phyloP scores from a whole-genome alignment of 1,140 invertebrate species.

The Cydia strobilella region DNA sequence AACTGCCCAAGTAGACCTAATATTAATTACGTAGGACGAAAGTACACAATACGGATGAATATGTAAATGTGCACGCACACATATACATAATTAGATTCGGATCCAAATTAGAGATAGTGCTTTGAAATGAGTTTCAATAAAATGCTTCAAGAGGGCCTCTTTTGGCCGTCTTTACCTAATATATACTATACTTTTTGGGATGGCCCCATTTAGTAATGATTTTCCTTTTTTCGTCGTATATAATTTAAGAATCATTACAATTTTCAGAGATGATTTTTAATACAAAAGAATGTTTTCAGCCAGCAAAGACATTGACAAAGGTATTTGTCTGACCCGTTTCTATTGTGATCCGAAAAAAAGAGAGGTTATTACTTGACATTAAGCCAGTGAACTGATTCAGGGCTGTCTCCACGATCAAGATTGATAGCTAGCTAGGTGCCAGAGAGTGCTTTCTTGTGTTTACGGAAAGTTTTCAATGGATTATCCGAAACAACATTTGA shows the following conservation, averaged over 20 bases:
- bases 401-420: slow-evolving; percentile 30
- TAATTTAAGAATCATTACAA: not conserved
- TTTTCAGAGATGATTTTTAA: not conserved
- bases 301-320: slow-evolving; percentile 19
- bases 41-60: too few relatives aligned
- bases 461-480: slow-evolving; percentile 28
- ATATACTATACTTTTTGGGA: too few relatives aligned
- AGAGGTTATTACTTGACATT: slow-evolving; percentile 33
- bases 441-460: slow-evolving; percentile 24
- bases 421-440: slow-evolving; percentile 28
- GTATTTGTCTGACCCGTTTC: slow-evolving; percentile 25
- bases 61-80: too few relatives aligned
- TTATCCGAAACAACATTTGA: slow-evolving; percentile 19
- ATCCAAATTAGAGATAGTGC: too few relatives aligned
- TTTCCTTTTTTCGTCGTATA: not conserved
- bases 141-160: too few relatives aligned
- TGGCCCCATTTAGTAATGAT: not conserved
- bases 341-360: slow-evolving; percentile 21
- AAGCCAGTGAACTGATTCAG: slow-evolving; percentile 31
- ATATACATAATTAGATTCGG: too few relatives aligned
- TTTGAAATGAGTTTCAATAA: too few relatives aligned
- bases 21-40: too few relatives aligned
- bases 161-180: too few relatives aligned
- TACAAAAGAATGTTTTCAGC: not conserved
- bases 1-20: too few relatives aligned